Conservation (phyloP, 2,797 vertebrate species). For the Chelon labrosus region DNA sequence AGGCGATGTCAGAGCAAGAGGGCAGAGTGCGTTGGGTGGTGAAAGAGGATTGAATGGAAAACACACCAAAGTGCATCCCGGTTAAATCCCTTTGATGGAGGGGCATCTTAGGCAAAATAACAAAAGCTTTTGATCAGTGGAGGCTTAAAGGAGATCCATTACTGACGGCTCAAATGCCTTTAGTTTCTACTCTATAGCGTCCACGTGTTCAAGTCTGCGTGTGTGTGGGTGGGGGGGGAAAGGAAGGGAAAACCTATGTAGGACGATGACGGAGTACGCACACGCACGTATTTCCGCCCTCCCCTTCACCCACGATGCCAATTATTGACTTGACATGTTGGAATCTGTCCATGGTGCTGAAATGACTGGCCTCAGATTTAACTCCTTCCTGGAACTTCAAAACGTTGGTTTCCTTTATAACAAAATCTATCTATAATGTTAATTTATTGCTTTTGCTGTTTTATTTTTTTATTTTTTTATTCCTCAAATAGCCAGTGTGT, state of each 20-base stretch:
- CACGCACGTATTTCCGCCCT: constrained; percentile 11
- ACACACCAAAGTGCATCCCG: constrained; percentile 61
- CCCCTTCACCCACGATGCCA: constrained; percentile 31
- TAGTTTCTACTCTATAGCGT: constrained; percentile 18
- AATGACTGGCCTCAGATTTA: constrained; percentile 49
- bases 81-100: constrained; percentile 78
- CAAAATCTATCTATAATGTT: not conserved
- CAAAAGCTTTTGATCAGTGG: constrained; percentile 77
- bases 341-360: constrained; percentile 81
- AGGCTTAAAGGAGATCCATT: constrained; percentile 72
- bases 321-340: constrained; percentile 61
- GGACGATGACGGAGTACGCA: constrained; percentile 27
- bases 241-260: constrained; percentile 31
- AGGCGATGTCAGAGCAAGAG: constrained; percentile 54
- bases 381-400: constrained; percentile 20
- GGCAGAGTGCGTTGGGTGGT: constrained; percentile 58
- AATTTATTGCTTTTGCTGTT: no score
- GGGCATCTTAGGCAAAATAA: constrained; percentile 67
- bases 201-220: constrained; percentile 11
- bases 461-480: no score
- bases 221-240: not conserved
- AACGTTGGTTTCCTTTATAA: no score
- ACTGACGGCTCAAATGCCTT: constrained; percentile 42
- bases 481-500: not conserved
- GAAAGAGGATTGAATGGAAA: constrained; percentile 76